Evolutionary conservation across 2,797 vertebrate genomes (phyloP), one percentile per base, ranked within the genome.

Genomic region (Pampus argenteus): DNA sequence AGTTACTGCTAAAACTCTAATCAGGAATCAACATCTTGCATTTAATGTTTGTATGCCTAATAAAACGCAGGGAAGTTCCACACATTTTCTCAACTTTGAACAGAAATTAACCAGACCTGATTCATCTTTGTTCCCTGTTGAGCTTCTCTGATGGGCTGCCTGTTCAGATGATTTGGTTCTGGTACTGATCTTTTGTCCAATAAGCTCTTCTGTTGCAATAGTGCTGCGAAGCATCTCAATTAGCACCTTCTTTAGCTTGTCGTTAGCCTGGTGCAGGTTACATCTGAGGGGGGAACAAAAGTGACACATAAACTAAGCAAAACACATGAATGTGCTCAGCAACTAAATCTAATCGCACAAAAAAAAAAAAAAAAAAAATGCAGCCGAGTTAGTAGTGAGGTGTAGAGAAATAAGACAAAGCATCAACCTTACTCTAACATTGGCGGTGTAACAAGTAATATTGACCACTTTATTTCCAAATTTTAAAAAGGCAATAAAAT

Each of bases 161-260:
- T 68, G 76, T 22, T 84, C 83, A 31, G 74, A 45, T 4, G 34
- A 77, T 66, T 76, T 75, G 54, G 78, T 87, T 40, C 87, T 88
- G 56, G 93, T 28, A 55, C 84, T 95, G 65, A 97, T 85, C 34
- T 91, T 96, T 66, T 92, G 94, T 51, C 90, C 92, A 45, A 99
- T 96, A 28, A 95, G 88, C 56, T 95, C 96, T 78, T 96, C 97
- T 4, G 94, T 88, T 65, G 93, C 71, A 42, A 95, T 42, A 0
- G 93, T 93, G 29, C 92, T 79, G 50, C 92, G 94, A 36, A 98
- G 80, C 42, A 95, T 92, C 66, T 97, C 96, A 42, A 96, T 86
- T 54, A 99, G 88, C 40, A 97, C 90, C 49, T 94, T 96, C 73
- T 94, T 92, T 74, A 96, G 69, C 45, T 94, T 95, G 57, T 95